Base-by-base conservation (phyloP, 2,797 vertebrate genomes). In the Crocodylus rhombifer region DNA sequence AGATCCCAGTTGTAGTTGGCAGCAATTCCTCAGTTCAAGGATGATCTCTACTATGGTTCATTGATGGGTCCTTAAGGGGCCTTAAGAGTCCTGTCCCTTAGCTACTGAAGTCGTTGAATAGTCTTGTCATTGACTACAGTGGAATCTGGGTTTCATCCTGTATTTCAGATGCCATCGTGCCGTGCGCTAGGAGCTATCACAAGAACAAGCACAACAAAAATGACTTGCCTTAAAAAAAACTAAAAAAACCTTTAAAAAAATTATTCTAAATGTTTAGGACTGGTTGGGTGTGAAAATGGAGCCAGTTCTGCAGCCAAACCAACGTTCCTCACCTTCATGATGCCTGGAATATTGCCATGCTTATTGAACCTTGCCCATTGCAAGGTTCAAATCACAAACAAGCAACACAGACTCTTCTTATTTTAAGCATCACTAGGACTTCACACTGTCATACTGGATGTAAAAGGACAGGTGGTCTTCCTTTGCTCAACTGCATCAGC, bases 261-360 rank as follows among this genome's bases (percentile, higher is more conserved):
- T 25, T 73, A 13, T 73, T 26, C 36, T 14, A 14, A 73, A 79
- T 51, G 4, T 4, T 88, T 11, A 60, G 28, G 18, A 51, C 84
- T 17, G 82, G 15, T 16, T 75, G 60, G 12, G 76, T 89, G 77
- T 90, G 58, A 61, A 67, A 86, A 36, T 78, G 82, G 8, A 78
- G n/a, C 76, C 25, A 21, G 16, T 57, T 57, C 17, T 64, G 11
- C 4, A 14, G 10, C 14, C 14, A 82, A 77, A 90, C 0, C 1
- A 5, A 3, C 84, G 78, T 64, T 80, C 2, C 12, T 67, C 75
- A n/a, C n/a, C 14, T 62, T 69, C 60, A 10, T 17, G 71, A 56
- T 3, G 7, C 10, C 62, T 60, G 77, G 63, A 76, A 16, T 42
- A 1, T 26, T 82, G 55, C 25, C 30, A 7, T 2, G 4, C 6